These are phyloP conservation scores for Discoglossus pictus DNA, from an alignment of 2,797 vertebrate genomes.

Conservation along the genomic window DNA sequence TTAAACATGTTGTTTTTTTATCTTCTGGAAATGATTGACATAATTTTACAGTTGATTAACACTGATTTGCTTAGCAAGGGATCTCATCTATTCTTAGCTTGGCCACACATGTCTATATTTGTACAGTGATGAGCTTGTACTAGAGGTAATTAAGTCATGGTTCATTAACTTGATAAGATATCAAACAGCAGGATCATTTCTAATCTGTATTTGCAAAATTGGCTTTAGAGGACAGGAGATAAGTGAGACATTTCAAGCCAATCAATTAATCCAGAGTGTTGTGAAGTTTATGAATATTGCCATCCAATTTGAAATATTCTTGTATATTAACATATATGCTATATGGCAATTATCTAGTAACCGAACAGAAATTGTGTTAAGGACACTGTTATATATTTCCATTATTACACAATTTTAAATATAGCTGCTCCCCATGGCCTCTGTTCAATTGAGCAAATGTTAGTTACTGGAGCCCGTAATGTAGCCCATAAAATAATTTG, in stretches of 20 bases:
- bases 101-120: conserved; percentile 63
- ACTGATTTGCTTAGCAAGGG: conserved; percentile 44
- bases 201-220: conserved; percentile 23
- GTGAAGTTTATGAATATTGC: too few relatives aligned
- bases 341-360: too few relatives aligned
- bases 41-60: conserved; percentile 22
- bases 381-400: too few relatives aligned
- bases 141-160: conserved; percentile 74
- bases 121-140: conserved; percentile 51
- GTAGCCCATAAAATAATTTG: too few relatives aligned
- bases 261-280: not conserved
- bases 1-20: not conserved
- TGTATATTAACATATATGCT: too few relatives aligned
- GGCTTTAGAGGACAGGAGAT: not conserved
- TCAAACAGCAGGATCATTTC: conserved; percentile 39
- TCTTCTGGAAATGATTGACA: not conserved
- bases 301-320: too few relatives aligned
- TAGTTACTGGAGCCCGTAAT: too few relatives aligned
- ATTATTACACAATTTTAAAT: too few relatives aligned
- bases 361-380: too few relatives aligned
- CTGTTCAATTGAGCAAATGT: too few relatives aligned
- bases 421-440: too few relatives aligned
- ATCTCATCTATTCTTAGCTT: conserved; percentile 48
- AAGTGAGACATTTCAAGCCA: conserved; percentile 5
- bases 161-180: conserved; percentile 57